Percentiles rank a stretch among this genome's conserved stretches.
These are phyloP conservation scores for Oreotrochilus melanogaster DNA, from an alignment of 2,113 vertebrate genomes.

Conservation along the genomic window DNA sequence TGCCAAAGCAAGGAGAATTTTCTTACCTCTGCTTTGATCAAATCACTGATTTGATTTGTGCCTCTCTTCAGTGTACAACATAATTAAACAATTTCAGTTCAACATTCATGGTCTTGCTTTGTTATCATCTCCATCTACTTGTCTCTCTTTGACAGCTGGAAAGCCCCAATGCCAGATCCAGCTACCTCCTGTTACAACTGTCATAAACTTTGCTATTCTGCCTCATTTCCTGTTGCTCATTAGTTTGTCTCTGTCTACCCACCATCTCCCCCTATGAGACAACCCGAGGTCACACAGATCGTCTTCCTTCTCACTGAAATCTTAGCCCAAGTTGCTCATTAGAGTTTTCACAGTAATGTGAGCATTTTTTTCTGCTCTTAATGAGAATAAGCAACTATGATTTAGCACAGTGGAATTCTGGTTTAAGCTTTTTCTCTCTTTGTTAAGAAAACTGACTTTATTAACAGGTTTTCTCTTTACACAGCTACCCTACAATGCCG, in stretches of 20 bases:
- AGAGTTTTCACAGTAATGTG: rapidly evolving
- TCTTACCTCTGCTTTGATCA: neutral
- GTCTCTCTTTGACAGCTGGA: neutral
- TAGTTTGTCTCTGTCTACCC: neutral
- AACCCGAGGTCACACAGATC: neutral
- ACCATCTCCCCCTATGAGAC: neutral
- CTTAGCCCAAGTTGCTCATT: neutral
- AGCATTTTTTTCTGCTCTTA: neutral
- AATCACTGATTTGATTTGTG: neutral
- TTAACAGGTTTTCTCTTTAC: neutral
- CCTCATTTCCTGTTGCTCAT: neutral
- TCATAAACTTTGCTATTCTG: neutral
- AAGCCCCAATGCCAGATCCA: neutral
- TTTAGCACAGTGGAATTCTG: neutral
- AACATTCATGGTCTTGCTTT: neutral
- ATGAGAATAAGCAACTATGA: neutral
- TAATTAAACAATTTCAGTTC: neutral
- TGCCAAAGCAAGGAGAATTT: neutral
- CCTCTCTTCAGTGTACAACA: neutral
- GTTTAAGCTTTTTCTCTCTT: neutral
- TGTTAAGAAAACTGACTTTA: neutral
- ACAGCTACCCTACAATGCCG: neutral
- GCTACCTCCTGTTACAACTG: neutral
- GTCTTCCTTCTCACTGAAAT: neutral
- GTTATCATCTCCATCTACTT: neutral